Evolutionary conservation across 2,888 invertebrate genomes (phyloP).

Genomic region (Metalampra italica): DNA sequence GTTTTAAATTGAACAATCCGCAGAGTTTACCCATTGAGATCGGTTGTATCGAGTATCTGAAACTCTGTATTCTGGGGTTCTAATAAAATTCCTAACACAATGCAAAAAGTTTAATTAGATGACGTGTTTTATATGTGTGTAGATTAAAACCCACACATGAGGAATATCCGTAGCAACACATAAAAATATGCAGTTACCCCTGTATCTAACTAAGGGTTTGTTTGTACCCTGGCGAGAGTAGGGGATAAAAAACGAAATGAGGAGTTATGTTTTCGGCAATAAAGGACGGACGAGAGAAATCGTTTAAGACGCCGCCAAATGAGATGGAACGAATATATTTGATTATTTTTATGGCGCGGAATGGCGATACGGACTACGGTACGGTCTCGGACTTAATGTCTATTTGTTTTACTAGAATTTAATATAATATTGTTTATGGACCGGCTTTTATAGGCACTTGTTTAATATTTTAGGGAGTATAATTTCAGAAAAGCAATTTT

Average conservation of each 20-base stretch:
- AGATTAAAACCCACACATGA: neutral
- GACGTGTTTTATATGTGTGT: neutral
- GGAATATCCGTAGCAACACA: constrained; percentile 52
- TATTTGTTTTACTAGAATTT: constrained; percentile 71
- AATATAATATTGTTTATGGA: constrained; percentile 55
- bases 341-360: constrained; percentile 76
- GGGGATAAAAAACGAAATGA: constrained; percentile 79
- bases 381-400: constrained; percentile 58
- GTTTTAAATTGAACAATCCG: no score
- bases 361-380: constrained; percentile 72
- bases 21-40: no score
- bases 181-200: constrained; percentile 73
- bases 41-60: no score
- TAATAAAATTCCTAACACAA: no score
- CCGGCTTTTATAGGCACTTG: constrained; percentile 38
- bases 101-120: neutral
- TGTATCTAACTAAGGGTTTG: no score
- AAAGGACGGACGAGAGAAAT: constrained; percentile 78
- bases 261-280: constrained; percentile 79
- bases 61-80: no score
- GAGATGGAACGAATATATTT: constrained; percentile 79
- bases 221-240: constrained; percentile 60
- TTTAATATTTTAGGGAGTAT: constrained; percentile 22
- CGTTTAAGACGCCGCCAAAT: constrained; percentile 77
- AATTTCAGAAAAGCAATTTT: constrained; percentile 10